Base-by-base conservation (phyloP, 2,888 invertebrate species). In the Hydrotaea cyrtoneurina region DNA sequence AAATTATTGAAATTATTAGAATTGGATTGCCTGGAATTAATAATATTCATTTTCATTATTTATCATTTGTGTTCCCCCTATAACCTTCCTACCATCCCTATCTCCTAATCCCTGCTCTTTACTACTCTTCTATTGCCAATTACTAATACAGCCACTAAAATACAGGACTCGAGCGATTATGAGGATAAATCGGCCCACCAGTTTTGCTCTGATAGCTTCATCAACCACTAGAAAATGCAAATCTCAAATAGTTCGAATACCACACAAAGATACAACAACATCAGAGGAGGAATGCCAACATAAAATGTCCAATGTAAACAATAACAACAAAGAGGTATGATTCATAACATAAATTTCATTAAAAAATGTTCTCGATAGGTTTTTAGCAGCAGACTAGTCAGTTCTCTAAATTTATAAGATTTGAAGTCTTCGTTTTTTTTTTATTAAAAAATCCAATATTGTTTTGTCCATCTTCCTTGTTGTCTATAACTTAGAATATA, bases 71-170 rank as follows among this genome's bases (percentile, higher is more conserved):
- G 17, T 62, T 59, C 23, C 17, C 31, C 36, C n/a, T 84, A 85
- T 78, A 81, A 86, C 31, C 64, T 80, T 73, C 81, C 79, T 84
- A 62, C n/a, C 71, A 50, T 79, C 69, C 78, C 75, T 75, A 74
- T 81, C 72, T 85, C 50, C 64, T 31, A 73, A 62, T 57, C 59
- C 80, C 75, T 53, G 71, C 80, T 59, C 69, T 31, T 23, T 59
- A 72, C 76, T 71, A 79, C 73, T 62, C 43, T 79, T 59, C 74
- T 78, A 80, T 75, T 81, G 72, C 53, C 85, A 86, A 83, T 85
- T 88, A 89, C 88, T 89, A 89, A 89, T 88, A 59, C 87, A 89
- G 89, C 86, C 86, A 86, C 82, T 89, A 88, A 89, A 88, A 88
- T 88, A 83, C 87, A 89, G 89, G 89, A 88, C 89, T 89, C 89